phyloP scores from a whole-genome alignment of 92 coral and sea anemone genomes.

The Umimayanthus chanpuru region DNA sequence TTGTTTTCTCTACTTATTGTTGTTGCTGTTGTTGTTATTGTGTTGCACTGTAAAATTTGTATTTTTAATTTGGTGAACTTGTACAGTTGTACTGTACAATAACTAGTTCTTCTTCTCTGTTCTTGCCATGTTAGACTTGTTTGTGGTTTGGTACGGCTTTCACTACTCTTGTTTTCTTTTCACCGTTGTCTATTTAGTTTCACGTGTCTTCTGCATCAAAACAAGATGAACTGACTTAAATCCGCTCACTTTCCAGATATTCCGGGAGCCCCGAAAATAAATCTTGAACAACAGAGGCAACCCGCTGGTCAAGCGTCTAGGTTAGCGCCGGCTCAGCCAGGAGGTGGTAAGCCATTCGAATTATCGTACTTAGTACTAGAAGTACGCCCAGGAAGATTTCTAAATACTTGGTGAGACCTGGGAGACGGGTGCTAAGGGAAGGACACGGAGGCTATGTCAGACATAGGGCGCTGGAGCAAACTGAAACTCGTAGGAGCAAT shows the following conservation, averaged over 20 bases:
- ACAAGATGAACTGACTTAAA: neutral
- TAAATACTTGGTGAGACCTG: no score
- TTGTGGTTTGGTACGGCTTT: neutral
- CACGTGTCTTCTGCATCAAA: neutral
- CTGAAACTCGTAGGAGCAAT: no score
- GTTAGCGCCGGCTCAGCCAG: conserved; percentile 10
- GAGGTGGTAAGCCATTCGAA: neutral
- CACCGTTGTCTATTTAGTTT: neutral
- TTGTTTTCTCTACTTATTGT: no score
- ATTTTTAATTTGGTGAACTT: no score
- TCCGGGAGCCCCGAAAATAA: conserved; percentile 18
- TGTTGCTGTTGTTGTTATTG: no score
- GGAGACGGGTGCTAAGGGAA: no score
- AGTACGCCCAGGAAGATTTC: neutral
- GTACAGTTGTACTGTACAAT: no score
- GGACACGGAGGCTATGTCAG: no score
- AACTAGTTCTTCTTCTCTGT: neutral
- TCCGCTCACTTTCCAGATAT: neutral
- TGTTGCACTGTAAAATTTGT: no score
- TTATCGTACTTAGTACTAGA: no score
- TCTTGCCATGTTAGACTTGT: neutral
- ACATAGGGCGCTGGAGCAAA: no score
- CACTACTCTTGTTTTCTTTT: no score
- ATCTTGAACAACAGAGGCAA: neutral
- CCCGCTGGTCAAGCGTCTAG: neutral